A percentile compares a stretch with the other conserved stretches of the same genome.
phyloP scores from a whole-genome alignment of 1,140 invertebrate species.

The Camponotus vicinus region DNA sequence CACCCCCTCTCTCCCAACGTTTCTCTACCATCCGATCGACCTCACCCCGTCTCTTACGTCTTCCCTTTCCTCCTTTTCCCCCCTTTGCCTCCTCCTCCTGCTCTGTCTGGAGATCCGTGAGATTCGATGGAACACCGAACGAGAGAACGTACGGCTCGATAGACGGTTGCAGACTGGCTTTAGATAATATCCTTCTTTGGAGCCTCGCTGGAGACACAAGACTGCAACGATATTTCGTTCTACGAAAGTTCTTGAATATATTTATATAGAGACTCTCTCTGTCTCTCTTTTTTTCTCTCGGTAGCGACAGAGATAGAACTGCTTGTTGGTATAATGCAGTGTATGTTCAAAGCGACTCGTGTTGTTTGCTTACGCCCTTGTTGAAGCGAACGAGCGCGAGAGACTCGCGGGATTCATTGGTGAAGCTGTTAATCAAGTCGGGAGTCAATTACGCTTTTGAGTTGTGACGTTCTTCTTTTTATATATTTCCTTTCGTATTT shows the following conservation, averaged over 20 bases:
- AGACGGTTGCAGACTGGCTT: slow-evolving; percentile 75
- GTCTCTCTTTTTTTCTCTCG: not conserved
- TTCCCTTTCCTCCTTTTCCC: not conserved
- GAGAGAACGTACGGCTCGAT: slow-evolving; percentile 68
- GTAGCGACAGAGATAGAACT: not conserved
- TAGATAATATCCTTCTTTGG: slow-evolving; percentile 76
- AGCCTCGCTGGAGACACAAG: slow-evolving; percentile 45
- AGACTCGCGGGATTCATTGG: not conserved
- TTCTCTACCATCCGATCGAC: slow-evolving; percentile 17
- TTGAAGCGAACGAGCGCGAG: not conserved
- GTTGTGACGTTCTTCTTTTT: not conserved
- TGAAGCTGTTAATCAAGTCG: slow-evolving; percentile 23
- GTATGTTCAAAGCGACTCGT: slow-evolving; percentile 3
- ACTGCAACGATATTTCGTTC: slow-evolving; percentile 71
- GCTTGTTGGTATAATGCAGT: not conserved
- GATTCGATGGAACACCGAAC: slow-evolving; percentile 73
- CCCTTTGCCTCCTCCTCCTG: not conserved
- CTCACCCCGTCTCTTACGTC: slow-evolving; percentile 4
- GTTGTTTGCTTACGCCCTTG: slow-evolving; percentile 5
- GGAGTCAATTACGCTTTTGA: not conserved
- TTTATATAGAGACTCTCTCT: slow-evolving; percentile 4
- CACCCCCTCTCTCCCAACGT: slow-evolving; percentile 26
- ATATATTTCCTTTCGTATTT: not conserved
- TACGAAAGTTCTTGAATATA: slow-evolving; percentile 66
- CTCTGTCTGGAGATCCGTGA: slow-evolving; percentile 66